These are phyloP conservation scores for Drosophila dunni DNA, from an alignment of 1,140 invertebrate genomes.

Conservation along the genomic window DNA sequence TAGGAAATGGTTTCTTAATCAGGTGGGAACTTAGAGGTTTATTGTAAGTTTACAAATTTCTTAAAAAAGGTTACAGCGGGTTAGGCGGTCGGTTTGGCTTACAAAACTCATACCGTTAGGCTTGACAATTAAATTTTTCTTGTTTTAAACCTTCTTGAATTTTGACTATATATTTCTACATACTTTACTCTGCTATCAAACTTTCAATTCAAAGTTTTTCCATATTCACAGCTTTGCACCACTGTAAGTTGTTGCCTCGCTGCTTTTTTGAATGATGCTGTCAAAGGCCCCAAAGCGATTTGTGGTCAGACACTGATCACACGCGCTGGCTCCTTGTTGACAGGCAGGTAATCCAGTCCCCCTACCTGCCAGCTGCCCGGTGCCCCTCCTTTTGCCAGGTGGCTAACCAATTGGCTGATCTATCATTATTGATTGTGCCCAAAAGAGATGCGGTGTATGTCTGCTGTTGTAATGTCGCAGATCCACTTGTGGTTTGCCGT, in stretches of 20 bases:
- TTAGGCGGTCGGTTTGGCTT: too few relatives aligned
- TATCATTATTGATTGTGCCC: conserved; percentile 79
- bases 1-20: not conserved
- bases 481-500: conserved; percentile 39
- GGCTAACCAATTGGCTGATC: conserved; percentile 45
- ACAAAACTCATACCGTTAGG: too few relatives aligned
- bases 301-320: conserved; percentile 76
- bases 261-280: conserved; percentile 77
- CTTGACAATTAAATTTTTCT: too few relatives aligned
- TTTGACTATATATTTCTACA: too few relatives aligned
- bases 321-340: conserved; percentile 47
- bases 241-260: conserved; percentile 43
- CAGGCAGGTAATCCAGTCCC: not conserved
- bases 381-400: not conserved
- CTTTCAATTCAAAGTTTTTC: too few relatives aligned
- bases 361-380: not conserved
- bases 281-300: conserved; percentile 79
- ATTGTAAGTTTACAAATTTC: too few relatives aligned
- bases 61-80: too few relatives aligned
- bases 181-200: too few relatives aligned
- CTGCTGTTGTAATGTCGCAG: conserved; percentile 27
- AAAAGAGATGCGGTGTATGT: conserved; percentile 57
- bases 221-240: conserved; percentile 15
- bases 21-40: too few relatives aligned
- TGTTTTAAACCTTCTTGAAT: too few relatives aligned